phyloP scores from a whole-genome alignment of 2,113 vertebrate genomes.

The Stigmatopora argus region DNA sequence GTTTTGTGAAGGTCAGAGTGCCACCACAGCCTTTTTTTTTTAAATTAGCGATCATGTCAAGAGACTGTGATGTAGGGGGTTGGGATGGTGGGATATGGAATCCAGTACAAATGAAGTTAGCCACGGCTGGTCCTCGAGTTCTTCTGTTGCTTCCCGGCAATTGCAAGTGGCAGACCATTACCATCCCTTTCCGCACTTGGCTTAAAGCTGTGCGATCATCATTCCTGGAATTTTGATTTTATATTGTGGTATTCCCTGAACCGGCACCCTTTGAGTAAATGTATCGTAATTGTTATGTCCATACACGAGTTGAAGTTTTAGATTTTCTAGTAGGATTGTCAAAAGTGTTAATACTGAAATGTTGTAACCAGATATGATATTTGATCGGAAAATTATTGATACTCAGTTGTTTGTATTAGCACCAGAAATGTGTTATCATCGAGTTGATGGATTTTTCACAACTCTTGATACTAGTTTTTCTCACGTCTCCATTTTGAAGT shows the following conservation, averaged over 20 bases:
- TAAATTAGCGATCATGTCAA: conserved; percentile 36
- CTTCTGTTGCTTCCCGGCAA: conserved; percentile 49
- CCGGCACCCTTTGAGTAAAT: conserved; percentile 34
- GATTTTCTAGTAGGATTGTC: neutral
- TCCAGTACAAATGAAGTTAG: conserved; percentile 64
- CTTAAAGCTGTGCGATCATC: conserved; percentile 44
- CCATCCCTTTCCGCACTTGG: conserved; percentile 47
- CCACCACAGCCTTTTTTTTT: conserved; percentile 32
- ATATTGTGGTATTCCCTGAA: conserved; percentile 36
- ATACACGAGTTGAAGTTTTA: conserved; percentile 20
- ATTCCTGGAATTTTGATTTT: conserved; percentile 46
- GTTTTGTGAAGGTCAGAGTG: conserved; percentile 72
- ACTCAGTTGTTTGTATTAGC: no score
- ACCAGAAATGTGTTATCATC: no score
- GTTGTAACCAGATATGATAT: no score
- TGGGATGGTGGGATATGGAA: conserved; percentile 19
- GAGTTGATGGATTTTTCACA: no score
- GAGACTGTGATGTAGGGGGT: conserved; percentile 16
- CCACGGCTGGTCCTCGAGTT: conserved; percentile 34
- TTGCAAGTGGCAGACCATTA: conserved; percentile 64
- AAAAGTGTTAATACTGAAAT: no score
- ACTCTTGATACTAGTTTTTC: no score
- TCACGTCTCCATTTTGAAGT: no score
- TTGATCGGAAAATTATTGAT: no score
- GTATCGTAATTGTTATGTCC: conserved; percentile 3